Conservation (phyloP, 2,797 vertebrate species). For the Acropternis orthonyx region DNA sequence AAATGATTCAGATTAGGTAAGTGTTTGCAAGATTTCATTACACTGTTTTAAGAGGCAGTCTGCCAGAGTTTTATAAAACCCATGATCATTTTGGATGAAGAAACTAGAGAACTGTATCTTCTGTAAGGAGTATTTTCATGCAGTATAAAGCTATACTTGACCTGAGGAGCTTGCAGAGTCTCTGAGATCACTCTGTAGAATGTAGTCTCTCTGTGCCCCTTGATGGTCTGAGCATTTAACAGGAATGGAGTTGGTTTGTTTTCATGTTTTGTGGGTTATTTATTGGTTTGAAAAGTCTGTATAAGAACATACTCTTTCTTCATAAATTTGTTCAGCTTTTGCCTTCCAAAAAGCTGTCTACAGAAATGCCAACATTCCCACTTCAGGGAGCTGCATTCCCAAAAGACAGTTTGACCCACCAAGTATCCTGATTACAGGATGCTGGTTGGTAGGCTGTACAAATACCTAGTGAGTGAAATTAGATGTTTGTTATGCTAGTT, state of each 20-base stretch:
- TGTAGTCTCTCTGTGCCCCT: not conserved
- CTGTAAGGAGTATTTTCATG: not conserved
- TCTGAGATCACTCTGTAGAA: not conserved
- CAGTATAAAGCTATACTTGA: not conserved
- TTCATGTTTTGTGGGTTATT: not conserved
- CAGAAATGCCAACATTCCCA: not conserved
- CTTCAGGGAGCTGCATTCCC: not conserved
- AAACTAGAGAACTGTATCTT: not conserved
- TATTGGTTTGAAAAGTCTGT: not conserved
- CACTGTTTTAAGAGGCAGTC: not conserved
- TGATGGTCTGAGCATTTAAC: not conserved
- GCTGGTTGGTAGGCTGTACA: not conserved
- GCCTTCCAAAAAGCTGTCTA: not conserved
- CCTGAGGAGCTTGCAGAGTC: not conserved
- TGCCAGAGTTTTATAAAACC: not conserved
- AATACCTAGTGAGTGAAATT: not conserved
- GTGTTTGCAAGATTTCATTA: slow-evolving; percentile 28
- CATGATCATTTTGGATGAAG: not conserved
- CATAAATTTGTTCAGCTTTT: not conserved
- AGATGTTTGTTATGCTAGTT: not conserved
- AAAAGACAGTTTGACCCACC: not conserved
- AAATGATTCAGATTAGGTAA: slow-evolving; percentile 64
- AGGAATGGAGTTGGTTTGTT: not conserved
- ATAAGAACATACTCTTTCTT: not conserved
- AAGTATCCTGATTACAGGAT: not conserved